These are phyloP conservation scores for Euura lappo DNA, from an alignment of 1,140 invertebrate species.

Conservation along the genomic window DNA sequence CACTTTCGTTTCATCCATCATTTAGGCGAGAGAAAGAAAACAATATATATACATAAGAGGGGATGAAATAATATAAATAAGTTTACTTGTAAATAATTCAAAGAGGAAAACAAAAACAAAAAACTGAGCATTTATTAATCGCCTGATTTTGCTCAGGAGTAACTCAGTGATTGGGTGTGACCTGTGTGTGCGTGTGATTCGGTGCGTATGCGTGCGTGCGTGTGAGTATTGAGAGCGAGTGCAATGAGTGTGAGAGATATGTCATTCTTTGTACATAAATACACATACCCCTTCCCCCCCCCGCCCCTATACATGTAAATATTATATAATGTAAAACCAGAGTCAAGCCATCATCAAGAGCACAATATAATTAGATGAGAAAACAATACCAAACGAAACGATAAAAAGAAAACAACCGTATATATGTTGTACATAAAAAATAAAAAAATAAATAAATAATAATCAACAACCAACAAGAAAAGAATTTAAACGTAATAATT, in stretches of 20 bases:
- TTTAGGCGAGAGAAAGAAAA: background rate
- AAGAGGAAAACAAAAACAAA: too few species aligned
- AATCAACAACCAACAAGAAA: background rate
- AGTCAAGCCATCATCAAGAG: constrained; percentile 57
- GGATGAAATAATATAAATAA: background rate
- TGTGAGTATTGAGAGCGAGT: too few species aligned
- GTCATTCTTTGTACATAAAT: constrained; percentile 61
- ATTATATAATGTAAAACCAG: constrained; percentile 44
- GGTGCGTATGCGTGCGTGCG: too few species aligned
- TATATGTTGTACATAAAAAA: too few species aligned
- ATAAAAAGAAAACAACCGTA: too few species aligned
- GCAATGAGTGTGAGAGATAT: constrained; percentile 47
- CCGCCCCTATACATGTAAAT: constrained; percentile 53
- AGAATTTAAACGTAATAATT: constrained; percentile 31
- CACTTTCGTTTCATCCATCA: background rate
- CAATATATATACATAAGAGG: too few species aligned
- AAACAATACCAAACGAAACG: too few species aligned
- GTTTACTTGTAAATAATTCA: constrained; percentile 50
- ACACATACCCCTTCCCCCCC: constrained; percentile 36
- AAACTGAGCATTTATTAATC: constrained; percentile 44
- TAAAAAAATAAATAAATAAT: too few species aligned
- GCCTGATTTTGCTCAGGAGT: constrained; percentile 35
- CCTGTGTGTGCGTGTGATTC: too few species aligned
- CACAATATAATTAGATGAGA: constrained; percentile 38
- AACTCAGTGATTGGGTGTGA: constrained; percentile 49